These are phyloP conservation scores for Saccostrea echinata DNA, from an alignment of 1,140 invertebrate species.

Conservation along the genomic window DNA sequence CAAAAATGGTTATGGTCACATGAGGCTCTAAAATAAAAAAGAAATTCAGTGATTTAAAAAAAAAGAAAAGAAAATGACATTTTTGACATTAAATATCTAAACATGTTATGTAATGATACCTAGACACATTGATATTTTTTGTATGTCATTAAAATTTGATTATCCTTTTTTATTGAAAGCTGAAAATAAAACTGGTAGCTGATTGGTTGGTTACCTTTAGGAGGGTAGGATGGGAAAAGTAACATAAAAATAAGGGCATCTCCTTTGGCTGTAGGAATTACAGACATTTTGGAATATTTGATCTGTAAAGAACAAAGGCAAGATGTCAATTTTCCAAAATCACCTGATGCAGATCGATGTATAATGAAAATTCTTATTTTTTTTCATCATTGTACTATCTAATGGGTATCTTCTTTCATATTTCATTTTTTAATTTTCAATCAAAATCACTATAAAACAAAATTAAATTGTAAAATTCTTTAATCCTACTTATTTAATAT, in stretches of 20 bases:
- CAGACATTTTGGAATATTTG: slow-evolving; percentile 61
- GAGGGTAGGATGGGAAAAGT: slow-evolving; percentile 65
- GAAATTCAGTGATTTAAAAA: background rate
- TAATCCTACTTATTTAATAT: too few species aligned
- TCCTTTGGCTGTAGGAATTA: slow-evolving; percentile 56
- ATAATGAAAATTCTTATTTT: too few species aligned
- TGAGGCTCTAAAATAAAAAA: slow-evolving; percentile 61
- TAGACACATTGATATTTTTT: too few species aligned
- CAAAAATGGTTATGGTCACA: slow-evolving; percentile 63
- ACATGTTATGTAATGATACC: background rate
- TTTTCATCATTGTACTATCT: too few species aligned
- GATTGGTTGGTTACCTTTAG: slow-evolving; percentile 64
- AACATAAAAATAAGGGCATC: slow-evolving; percentile 64
- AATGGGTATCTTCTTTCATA: too few species aligned
- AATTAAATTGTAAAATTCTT: too few species aligned
- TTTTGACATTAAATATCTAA: background rate
- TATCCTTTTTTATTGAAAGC: background rate
- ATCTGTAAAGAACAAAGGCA: slow-evolving; percentile 55
- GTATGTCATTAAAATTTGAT: too few species aligned
- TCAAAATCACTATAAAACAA: too few species aligned
- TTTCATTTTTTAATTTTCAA: too few species aligned
- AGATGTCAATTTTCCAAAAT: too few species aligned
- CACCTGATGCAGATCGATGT: too few species aligned
- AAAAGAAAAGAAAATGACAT: background rate
- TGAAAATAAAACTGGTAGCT: background rate